Evolutionary conservation across 2,113 vertebrate genomes (phyloP).

Genomic region (Bothrops jararaca): DNA sequence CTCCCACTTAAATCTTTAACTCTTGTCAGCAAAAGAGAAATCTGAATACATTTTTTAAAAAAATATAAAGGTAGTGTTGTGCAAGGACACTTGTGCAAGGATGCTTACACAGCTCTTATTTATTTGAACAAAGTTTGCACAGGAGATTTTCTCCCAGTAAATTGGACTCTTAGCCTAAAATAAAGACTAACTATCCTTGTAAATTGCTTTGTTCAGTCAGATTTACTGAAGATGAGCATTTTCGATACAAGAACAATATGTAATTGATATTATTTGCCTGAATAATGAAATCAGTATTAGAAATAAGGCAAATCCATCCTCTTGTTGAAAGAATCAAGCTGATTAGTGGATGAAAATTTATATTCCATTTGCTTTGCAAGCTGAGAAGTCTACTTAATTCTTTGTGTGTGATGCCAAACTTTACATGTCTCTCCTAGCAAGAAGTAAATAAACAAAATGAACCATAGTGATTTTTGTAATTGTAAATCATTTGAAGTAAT

Average conservation of each 20-base stretch:
- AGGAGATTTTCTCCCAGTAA: neutral
- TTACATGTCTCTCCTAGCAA: neutral
- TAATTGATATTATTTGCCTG: neutral
- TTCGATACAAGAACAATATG: neutral
- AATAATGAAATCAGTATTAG: neutral
- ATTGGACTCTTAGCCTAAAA: neutral
- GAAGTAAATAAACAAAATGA: neutral
- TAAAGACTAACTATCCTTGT: neutral
- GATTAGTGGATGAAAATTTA: neutral
- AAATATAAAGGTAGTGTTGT: neutral
- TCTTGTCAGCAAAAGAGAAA: no score
- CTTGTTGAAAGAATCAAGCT: neutral
- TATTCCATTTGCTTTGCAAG: neutral
- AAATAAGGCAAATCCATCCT: neutral
- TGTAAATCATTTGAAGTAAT: constrained; percentile 10
- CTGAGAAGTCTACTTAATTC: neutral
- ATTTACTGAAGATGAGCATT: neutral
- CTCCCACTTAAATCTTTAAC: no score
- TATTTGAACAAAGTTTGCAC: neutral
- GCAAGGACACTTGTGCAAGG: neutral
- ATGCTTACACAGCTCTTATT: neutral
- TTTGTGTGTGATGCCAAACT: neutral
- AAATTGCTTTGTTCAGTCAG: neutral
- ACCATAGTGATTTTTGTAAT: neutral
- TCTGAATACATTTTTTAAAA: neutral